phyloP scores from a whole-genome alignment of 2,113 vertebrate genomes.

The Cyanoliseus patagonus region DNA sequence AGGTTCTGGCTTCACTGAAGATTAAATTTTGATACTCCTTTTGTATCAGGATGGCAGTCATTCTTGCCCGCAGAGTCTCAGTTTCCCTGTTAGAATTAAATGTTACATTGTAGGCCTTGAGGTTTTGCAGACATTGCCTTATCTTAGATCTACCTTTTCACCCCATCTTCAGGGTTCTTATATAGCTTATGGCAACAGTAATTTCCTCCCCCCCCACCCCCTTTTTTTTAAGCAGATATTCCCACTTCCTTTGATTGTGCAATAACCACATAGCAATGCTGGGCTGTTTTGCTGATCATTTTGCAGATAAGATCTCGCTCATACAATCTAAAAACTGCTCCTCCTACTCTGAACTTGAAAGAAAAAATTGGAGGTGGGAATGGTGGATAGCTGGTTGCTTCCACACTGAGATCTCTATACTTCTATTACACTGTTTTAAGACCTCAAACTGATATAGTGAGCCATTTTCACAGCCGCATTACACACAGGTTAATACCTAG shows the following conservation, averaged over 20 bases:
- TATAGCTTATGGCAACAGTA: neutral
- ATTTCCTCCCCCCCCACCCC: neutral
- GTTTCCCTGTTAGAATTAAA: neutral
- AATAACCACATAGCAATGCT: neutral
- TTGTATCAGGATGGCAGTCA: neutral
- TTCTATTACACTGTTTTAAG: neutral
- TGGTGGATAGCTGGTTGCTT: neutral
- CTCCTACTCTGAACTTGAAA: neutral
- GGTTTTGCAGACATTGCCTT: neutral
- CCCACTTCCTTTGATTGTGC: neutral
- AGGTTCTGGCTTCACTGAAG: neutral
- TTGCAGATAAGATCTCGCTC: neutral
- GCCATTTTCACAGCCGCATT: neutral
- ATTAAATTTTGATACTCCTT: neutral
- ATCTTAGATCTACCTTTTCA: neutral
- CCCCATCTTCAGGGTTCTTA: neutral
- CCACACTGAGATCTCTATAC: neutral
- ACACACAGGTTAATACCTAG: neutral
- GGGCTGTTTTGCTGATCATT: neutral
- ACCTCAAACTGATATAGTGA: neutral
- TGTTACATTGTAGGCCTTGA: neutral
- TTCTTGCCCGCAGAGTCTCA: fast-evolving
- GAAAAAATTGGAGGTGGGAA: neutral
- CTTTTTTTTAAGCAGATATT: neutral
- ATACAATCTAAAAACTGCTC: neutral